phyloP scores from a whole-genome alignment of 2,888 invertebrate species.

The Epistrophe grossulariae region DNA sequence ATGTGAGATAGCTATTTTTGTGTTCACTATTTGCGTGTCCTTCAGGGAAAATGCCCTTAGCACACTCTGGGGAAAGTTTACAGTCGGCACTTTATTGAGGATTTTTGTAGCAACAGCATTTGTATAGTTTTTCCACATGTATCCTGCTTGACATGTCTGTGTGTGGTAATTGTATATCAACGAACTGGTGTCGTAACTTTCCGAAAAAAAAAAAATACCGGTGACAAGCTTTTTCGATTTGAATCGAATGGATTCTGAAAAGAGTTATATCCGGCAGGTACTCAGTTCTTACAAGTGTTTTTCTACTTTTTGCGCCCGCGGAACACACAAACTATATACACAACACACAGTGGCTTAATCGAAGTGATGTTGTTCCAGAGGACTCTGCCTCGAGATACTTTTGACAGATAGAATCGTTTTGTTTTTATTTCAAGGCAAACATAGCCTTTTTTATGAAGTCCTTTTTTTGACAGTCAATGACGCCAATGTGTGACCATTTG shows the following conservation, averaged over 20 bases:
- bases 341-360: constrained; percentile 40
- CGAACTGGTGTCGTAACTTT: constrained; percentile 43
- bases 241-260: constrained; percentile 61
- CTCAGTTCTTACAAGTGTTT: constrained; percentile 54
- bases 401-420: constrained; percentile 23
- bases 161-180: constrained; percentile 73
- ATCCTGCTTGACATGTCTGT: constrained; percentile 63
- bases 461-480: constrained; percentile 57
- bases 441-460: constrained; percentile 42
- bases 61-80: constrained; percentile 49
- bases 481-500: constrained; percentile 74
- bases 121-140: constrained; percentile 27
- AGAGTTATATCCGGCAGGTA: constrained; percentile 64
- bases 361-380: constrained; percentile 53
- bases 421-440: constrained; percentile 40
- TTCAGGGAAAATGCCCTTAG: constrained; percentile 50
- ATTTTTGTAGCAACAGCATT: constrained; percentile 44
- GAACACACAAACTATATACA: not conserved
- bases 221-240: constrained; percentile 71
- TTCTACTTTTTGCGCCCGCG: constrained; percentile 20
- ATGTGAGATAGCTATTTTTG: constrained; percentile 49
- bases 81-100: constrained; percentile 66
- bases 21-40: constrained; percentile 46
- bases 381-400: constrained; percentile 41
- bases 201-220: constrained; percentile 22